These are phyloP conservation scores for Hypomecis atomaria DNA, from an alignment of 2,888 invertebrate species.

Conservation along the genomic window DNA sequence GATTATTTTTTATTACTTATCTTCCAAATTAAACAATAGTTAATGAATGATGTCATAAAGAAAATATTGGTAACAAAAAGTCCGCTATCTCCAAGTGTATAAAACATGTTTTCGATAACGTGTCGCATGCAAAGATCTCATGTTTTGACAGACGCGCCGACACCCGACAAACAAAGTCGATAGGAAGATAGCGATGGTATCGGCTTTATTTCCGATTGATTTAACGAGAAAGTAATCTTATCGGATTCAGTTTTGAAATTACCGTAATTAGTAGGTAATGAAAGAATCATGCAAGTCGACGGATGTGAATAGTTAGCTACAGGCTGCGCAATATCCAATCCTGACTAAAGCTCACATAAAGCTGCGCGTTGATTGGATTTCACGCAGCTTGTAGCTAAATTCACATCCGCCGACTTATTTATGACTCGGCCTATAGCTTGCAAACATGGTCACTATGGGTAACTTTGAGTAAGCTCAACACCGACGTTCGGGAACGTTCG, in stretches of 20 bases:
- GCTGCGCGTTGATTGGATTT: too few species aligned
- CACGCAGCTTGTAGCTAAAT: too few species aligned
- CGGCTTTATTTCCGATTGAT: neutral
- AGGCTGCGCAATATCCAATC: too few species aligned
- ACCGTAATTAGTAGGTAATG: neutral
- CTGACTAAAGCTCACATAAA: too few species aligned
- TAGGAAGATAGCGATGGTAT: neutral
- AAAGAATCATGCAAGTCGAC: too few species aligned
- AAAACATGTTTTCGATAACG: constrained; percentile 10
- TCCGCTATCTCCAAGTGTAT: constrained; percentile 2
- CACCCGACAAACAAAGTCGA: constrained; percentile 5
- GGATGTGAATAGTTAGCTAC: too few species aligned
- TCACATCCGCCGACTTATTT: too few species aligned
- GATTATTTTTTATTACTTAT: neutral
- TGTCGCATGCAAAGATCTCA: constrained; percentile 13
- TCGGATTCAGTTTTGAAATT: neutral
- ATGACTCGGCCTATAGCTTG: too few species aligned
- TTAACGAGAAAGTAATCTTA: constrained; percentile 11
- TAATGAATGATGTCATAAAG: constrained; percentile 4
- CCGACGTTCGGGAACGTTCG: too few species aligned
- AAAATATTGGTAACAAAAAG: neutral
- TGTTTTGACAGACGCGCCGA: constrained; percentile 10
- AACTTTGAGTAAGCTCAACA: too few species aligned
- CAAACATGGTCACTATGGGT: too few species aligned
- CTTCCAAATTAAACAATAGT: neutral